These are phyloP conservation scores for Galendromus occidentalis DNA, from an alignment of 1,140 invertebrate genomes.

Conservation along the genomic window DNA sequence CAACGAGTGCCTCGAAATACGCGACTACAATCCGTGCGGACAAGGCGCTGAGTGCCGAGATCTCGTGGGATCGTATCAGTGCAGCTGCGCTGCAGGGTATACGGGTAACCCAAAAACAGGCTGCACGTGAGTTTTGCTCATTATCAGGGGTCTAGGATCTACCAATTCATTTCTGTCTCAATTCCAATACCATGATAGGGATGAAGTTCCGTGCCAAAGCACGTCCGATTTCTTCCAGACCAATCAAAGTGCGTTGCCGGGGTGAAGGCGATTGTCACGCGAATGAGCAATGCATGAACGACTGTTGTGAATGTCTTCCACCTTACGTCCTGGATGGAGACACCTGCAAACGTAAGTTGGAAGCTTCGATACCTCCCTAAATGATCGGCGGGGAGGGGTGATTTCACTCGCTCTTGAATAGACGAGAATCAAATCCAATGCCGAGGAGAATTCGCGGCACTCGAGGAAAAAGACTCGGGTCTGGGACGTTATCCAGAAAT, in stretches of 20 bases:
- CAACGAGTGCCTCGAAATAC: slow-evolving; percentile 20
- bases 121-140: slow-evolving; percentile 16
- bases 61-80: slow-evolving; percentile 28
- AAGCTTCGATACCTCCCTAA: no score
- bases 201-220: no score
- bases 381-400: no score
- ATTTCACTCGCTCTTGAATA: no score
- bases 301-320: slow-evolving; percentile 19
- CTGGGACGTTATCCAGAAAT: no score
- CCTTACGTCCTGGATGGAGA: slow-evolving; percentile 21
- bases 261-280: slow-evolving; percentile 55
- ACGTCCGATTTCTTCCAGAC: no score
- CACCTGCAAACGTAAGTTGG: slow-evolving; percentile 20
- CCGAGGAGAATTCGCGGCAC: no score
- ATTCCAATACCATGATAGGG: no score
- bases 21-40: slow-evolving; percentile 21
- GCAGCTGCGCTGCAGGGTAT: slow-evolving; percentile 61
- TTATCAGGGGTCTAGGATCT: no score
- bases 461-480: no score
- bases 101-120: slow-evolving; percentile 49
- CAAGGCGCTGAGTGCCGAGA: slow-evolving; percentile 22
- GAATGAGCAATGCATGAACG: slow-evolving; percentile 69
- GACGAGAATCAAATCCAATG: no score
- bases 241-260: slow-evolving; percentile 37
- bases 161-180: no score